phyloP scores from a whole-genome alignment of 2,113 vertebrate species.

The Macroglossus sobrinus region DNA sequence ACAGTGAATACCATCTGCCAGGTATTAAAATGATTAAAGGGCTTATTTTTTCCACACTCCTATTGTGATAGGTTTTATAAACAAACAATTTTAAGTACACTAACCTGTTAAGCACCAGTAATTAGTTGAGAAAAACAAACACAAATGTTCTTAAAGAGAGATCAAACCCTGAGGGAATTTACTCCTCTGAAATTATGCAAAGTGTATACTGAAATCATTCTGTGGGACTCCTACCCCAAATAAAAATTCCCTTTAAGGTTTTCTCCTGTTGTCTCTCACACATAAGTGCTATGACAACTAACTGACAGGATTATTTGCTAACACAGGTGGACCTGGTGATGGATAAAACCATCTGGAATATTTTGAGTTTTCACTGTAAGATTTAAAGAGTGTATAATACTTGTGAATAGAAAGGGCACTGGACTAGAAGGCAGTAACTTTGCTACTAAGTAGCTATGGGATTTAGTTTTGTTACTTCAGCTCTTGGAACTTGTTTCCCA shows the following conservation, averaged over 20 bases:
- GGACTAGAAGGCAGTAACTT: not conserved
- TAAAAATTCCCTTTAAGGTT: not conserved
- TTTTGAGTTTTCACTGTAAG: constrained; percentile 2
- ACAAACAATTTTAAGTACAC: constrained; percentile 70
- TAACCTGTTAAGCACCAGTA: constrained; percentile 69
- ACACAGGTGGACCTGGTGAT: not conserved
- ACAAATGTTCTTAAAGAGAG: constrained; percentile 64
- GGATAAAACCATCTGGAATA: constrained; percentile 37
- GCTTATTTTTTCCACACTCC: constrained; percentile 58
- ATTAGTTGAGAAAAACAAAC: constrained; percentile 75
- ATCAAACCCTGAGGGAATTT: constrained; percentile 63
- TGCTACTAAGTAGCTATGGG: not conserved
- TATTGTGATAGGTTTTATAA: constrained; percentile 70
- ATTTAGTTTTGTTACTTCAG: constrained; percentile 16
- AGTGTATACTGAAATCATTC: constrained; percentile 45
- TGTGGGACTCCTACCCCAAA: constrained; percentile 17
- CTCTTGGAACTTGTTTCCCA: constrained; percentile 48
- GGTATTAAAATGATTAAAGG: constrained; percentile 68
- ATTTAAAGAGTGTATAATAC: not conserved
- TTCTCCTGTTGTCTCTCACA: not conserved
- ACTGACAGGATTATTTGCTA: not conserved
- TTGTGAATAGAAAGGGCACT: not conserved
- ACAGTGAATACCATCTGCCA: constrained; percentile 68
- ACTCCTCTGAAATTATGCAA: constrained; percentile 66
- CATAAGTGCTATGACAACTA: not conserved